These are phyloP conservation scores for Drosophila subobscura DNA, from an alignment of 1,140 invertebrate genomes.

Conservation along the genomic window DNA sequence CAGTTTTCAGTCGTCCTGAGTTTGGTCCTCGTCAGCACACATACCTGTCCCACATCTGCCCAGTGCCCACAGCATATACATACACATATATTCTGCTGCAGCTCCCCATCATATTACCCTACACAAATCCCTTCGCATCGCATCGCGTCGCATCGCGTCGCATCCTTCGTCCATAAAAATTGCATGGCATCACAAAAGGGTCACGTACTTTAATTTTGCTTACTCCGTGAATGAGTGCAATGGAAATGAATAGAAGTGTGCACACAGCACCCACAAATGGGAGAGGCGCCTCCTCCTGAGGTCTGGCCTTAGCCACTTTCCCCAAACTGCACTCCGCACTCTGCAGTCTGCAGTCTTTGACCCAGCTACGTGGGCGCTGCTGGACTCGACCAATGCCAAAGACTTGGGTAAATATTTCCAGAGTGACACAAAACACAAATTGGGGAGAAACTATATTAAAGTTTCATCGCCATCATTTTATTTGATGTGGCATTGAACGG, in stretches of 20 bases:
- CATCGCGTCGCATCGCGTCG: too few species aligned
- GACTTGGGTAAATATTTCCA: too few species aligned
- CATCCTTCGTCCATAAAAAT: conserved; percentile 63
- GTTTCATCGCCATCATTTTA: too few species aligned
- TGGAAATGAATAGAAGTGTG: conserved; percentile 75
- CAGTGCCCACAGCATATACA: too few species aligned
- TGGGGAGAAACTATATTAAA: too few species aligned
- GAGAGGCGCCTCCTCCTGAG: not conserved
- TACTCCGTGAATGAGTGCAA: conserved; percentile 77
- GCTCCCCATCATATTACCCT: too few species aligned
- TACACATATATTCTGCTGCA: too few species aligned
- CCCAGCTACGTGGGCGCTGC: conserved; percentile 42
- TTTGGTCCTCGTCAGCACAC: conserved; percentile 24
- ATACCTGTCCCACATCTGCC: not conserved
- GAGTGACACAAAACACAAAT: too few species aligned
- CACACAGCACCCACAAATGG: conserved; percentile 23
- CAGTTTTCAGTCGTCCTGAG: conserved; percentile 7
- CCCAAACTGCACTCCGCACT: too few species aligned
- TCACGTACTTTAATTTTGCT: conserved; percentile 78
- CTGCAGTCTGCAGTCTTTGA: not conserved
- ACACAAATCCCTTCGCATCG: too few species aligned
- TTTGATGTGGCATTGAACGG: too few species aligned
- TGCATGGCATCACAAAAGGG: conserved; percentile 68
- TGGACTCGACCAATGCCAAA: not conserved
- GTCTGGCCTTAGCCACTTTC: too few species aligned